Evolutionary conservation across 2,888 invertebrate genomes (phyloP).

Genomic region (Cotesia congregata): DNA sequence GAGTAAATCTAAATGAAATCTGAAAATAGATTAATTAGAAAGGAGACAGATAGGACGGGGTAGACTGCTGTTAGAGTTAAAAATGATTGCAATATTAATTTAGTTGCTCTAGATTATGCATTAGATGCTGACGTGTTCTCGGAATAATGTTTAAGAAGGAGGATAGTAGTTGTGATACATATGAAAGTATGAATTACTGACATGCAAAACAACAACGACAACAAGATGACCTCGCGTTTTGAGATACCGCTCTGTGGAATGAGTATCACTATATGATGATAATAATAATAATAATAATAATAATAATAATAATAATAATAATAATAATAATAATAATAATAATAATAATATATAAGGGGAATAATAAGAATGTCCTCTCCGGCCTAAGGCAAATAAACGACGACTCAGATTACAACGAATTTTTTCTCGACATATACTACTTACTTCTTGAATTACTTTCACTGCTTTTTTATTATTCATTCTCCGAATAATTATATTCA

Average conservation of each 20-base stretch:
- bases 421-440: conserved; percentile 25
- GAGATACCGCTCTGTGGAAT: conserved; percentile 6
- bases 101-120: not conserved
- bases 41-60: too few species aligned
- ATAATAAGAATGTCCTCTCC: conserved; percentile 43
- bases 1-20: too few species aligned
- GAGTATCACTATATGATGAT: conserved; percentile 44
- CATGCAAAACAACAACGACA: conserved; percentile 44
- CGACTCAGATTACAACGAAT: conserved; percentile 39
- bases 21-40: too few species aligned
- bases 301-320: conserved; percentile 20
- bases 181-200: conserved; percentile 16
- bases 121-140: conserved; percentile 1
- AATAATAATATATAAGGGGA: conserved; percentile 32
- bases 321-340: not conserved
- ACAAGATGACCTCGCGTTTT: conserved; percentile 59
- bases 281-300: not conserved
- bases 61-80: too few species aligned
- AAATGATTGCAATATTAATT: not conserved
- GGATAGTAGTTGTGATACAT: not conserved
- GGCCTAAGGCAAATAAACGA: not conserved
- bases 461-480: not conserved
- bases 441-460: conserved; percentile 10
- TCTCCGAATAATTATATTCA: not conserved
- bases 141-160: not conserved